Conservation (phyloP, 2,888 invertebrate species). For the Lutraria lutraria region DNA sequence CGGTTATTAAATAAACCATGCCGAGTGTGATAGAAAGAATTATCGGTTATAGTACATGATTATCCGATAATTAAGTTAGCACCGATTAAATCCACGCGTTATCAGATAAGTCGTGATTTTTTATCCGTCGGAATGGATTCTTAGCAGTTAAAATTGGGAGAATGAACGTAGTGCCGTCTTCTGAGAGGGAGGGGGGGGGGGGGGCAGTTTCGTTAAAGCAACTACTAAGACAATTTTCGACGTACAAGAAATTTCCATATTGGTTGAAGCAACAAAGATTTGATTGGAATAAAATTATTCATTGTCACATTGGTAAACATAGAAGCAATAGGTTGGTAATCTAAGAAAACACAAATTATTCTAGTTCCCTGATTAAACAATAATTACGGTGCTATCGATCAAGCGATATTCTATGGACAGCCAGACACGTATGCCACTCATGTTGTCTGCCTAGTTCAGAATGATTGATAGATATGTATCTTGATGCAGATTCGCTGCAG, state of each 20-base stretch:
- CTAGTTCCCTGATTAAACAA: not conserved
- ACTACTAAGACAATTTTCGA: not conserved
- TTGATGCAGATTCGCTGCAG: no score
- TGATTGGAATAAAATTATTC: not conserved
- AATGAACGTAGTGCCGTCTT: not conserved
- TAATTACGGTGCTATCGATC: not conserved
- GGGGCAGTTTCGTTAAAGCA: not conserved
- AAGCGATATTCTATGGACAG: no score
- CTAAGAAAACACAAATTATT: not conserved
- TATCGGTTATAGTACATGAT: no score
- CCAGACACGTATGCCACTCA: no score
- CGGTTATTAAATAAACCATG: no score
- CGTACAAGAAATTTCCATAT: not conserved
- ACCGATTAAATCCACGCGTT: no score
- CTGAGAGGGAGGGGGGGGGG: no score
- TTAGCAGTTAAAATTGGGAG: not conserved
- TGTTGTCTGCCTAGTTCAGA: no score
- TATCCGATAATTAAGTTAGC: no score
- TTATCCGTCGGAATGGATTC: not conserved
- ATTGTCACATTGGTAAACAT: slow-evolving; percentile 23
- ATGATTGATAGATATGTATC: no score
- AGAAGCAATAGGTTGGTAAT: not conserved
- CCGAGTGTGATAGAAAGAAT: no score
- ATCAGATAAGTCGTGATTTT: not conserved
- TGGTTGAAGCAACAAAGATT: not conserved